phyloP scores from a whole-genome alignment of 1,140 invertebrate species.

The Apis mellifera region DNA sequence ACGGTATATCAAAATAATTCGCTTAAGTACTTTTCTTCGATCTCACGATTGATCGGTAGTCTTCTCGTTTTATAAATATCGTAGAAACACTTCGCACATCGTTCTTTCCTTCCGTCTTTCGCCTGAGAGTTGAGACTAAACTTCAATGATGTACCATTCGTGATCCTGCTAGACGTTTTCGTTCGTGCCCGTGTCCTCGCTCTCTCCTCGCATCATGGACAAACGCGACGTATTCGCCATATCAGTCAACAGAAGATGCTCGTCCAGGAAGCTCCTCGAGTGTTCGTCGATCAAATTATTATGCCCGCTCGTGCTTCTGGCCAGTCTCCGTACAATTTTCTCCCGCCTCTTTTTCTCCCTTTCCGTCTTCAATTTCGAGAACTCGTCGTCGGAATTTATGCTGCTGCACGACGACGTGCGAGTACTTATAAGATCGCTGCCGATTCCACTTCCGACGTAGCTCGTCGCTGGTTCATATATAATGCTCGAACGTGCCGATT shows the following conservation, averaged over 20 bases:
- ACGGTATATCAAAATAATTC: not conserved
- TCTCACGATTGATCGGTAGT: slow-evolving; percentile 5
- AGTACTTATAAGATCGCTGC: slow-evolving; percentile 54
- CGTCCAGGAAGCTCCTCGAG: slow-evolving; percentile 56
- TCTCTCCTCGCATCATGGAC: not conserved
- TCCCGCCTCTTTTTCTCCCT: slow-evolving; percentile 80
- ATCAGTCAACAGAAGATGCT: slow-evolving; percentile 68
- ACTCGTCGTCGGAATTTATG: slow-evolving; percentile 78
- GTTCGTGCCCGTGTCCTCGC: not conserved
- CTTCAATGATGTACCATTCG: slow-evolving; percentile 22
- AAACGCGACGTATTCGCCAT: slow-evolving; percentile 64
- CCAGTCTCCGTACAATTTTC: slow-evolving; percentile 79
- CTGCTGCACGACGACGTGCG: slow-evolving; percentile 52
- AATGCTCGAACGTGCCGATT: slow-evolving; percentile 62
- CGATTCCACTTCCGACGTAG: slow-evolving; percentile 40
- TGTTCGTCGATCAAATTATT: slow-evolving; percentile 29
- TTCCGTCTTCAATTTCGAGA: slow-evolving; percentile 80
- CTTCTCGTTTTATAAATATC: not conserved
- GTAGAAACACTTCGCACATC: not conserved
- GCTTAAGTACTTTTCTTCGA: not conserved
- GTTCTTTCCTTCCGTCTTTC: not conserved
- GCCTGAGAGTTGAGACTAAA: not conserved
- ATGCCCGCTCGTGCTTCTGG: slow-evolving; percentile 75
- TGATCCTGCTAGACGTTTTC: slow-evolving; percentile 33
- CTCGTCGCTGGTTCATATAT: slow-evolving; percentile 56